phyloP scores from a whole-genome alignment of 2,888 invertebrate genomes.

The Stomorhina lunata region DNA sequence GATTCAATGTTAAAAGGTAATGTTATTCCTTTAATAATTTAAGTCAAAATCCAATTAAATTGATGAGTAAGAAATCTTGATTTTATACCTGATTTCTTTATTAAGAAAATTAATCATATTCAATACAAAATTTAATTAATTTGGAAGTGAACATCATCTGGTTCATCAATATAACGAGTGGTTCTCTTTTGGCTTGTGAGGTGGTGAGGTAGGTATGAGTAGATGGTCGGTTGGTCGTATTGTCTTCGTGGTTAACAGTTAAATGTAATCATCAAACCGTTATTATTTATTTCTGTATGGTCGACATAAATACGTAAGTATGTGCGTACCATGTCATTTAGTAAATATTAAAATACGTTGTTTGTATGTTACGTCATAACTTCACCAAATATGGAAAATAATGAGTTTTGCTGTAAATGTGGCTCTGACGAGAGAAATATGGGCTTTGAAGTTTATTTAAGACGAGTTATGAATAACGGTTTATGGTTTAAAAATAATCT shows the following conservation, averaged over 20 bases:
- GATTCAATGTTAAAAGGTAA: too few species aligned
- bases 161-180: not conserved
- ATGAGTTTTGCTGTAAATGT: not conserved
- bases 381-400: not conserved
- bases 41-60: not conserved
- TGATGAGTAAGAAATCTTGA: not conserved
- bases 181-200: not conserved
- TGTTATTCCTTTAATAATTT: not conserved
- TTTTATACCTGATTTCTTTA: not conserved
- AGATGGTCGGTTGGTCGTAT: not conserved
- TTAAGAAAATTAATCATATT: not conserved
- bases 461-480: conserved; percentile 32
- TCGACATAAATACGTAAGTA: not conserved
- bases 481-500: conserved; percentile 31
- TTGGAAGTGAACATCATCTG: not conserved
- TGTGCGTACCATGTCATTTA: not conserved
- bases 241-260: not conserved
- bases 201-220: not conserved
- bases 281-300: conserved; percentile 19
- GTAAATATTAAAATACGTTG: too few species aligned
- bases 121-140: not conserved
- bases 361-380: conserved; percentile 29
- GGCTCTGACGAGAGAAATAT: conserved; percentile 3
- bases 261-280: conserved; percentile 26
- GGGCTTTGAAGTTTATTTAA: conserved; percentile 8